Conservation (phyloP, 2,113 vertebrate genomes). For the Silurus meridionalis region DNA sequence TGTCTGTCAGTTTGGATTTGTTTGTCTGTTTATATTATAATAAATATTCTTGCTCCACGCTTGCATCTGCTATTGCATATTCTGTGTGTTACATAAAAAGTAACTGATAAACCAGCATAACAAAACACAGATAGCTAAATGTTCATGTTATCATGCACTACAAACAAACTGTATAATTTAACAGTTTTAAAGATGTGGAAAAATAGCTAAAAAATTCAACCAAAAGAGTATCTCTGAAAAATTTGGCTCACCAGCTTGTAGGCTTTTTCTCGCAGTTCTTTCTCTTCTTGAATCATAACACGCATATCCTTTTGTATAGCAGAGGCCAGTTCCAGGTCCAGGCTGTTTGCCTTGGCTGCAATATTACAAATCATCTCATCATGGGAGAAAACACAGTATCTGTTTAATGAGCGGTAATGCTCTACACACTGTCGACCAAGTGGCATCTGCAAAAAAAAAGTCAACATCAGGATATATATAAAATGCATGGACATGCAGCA, state of each 20-base stretch:
- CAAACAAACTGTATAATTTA: neutral
- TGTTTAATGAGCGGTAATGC: conserved; percentile 88
- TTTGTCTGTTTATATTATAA: neutral
- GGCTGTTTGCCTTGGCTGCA: conserved; percentile 80
- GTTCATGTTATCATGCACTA: neutral
- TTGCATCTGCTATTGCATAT: too few species aligned
- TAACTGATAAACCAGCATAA: neutral
- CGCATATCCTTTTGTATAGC: conserved; percentile 87
- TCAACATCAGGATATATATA: neutral
- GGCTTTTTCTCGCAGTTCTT: conserved; percentile 76
- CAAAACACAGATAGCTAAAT: neutral
- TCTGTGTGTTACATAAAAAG: neutral
- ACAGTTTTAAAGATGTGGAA: neutral
- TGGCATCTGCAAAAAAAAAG: conserved; percentile 75
- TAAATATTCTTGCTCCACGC: neutral
- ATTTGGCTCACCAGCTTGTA: conserved; percentile 80
- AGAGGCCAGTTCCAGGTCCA: conserved; percentile 86
- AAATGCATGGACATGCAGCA: neutral
- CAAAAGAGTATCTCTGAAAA: neutral
- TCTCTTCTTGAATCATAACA: conserved; percentile 85
- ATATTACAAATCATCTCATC: conserved; percentile 98
- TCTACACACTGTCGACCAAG: conserved; percentile 88
- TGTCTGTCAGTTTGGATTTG: too few species aligned
- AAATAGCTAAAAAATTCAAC: neutral
- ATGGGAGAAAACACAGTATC: conserved; percentile 97